Base-by-base conservation (phyloP, 2,888 invertebrate genomes). In the Penaeus monodon region DNA sequence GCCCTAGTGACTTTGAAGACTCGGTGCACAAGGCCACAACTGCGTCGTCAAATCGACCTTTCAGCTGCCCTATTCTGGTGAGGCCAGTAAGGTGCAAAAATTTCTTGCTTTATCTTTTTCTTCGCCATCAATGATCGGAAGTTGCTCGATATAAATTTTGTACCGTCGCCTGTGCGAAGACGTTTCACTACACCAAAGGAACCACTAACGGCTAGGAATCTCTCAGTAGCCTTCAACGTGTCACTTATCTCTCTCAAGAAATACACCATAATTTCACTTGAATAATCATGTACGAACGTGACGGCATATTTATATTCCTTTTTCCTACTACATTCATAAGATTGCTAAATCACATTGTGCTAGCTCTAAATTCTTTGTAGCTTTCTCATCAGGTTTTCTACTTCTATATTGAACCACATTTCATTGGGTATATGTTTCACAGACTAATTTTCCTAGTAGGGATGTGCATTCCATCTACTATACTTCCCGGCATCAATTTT, bases 351-450 rank as follows among this genome's bases (percentile, higher is more conserved):
- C 76, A 57, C 76, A 77, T 8, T 74, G 65, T 10, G 66, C 74
- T 38, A 81, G 38, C 22, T 81, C n/a, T 22, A 81, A 38, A 10
- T 24, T 22, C 38, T 65, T n/a, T 14, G 66, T 68, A 24, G 63
- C 27, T 27, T 38, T 27, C 20, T 22, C 77, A 44, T 77, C 77
- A 57, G 65, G 38, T 20, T 76, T 29, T 66, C 66, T 84, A 29
- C 57, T 77, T 44, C 84, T 84, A 77, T 8, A 76, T 66, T 77
- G 64, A n/a, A 29, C 17, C 64, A 85, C 70, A 63, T 85, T 85
- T 44, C 85, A 79, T 57, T 57, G 14, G 27, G 68, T 33, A 44
- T 79, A 85, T 33, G 66, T 77, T 65, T 78, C 70, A 85, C 85
- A 70, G 38, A 79, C 22, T 68, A 17, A n/a, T 29, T 20, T 66